Conservation (phyloP, 2,888 invertebrate genomes). For the Meiosimyza platycephala region DNA sequence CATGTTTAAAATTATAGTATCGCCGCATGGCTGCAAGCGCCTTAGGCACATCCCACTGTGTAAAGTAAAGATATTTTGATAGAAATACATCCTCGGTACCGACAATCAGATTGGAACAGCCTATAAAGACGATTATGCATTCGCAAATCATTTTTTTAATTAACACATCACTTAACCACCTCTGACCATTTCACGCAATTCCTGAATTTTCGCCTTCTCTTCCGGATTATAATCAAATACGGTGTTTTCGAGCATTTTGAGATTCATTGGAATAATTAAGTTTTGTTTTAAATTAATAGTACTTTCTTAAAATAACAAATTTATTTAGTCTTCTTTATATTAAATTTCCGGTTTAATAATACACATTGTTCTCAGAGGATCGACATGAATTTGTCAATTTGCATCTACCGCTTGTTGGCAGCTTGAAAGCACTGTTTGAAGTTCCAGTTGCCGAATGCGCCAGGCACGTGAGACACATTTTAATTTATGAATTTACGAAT, state of each 20-base stretch:
- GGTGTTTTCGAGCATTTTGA: conserved; percentile 45
- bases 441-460: conserved; percentile 6
- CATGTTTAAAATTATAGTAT: conserved; percentile 60
- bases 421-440: neutral
- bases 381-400: too few relatives aligned
- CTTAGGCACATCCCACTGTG: conserved; percentile 56
- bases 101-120: conserved; percentile 52
- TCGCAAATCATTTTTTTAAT: conserved; percentile 29
- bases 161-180: conserved; percentile 45
- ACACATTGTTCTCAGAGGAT: neutral
- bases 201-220: conserved; percentile 52
- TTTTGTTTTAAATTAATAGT: too few relatives aligned
- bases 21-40: conserved; percentile 55
- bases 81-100: conserved; percentile 58
- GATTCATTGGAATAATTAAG: too few relatives aligned
- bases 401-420: too few relatives aligned
- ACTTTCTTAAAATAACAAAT: too few relatives aligned
- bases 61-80: conserved; percentile 56
- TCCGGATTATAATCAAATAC: conserved; percentile 50
- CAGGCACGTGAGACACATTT: conserved; percentile 9
- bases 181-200: conserved; percentile 53
- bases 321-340: too few relatives aligned
- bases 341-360: too few relatives aligned
- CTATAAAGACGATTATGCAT: conserved; percentile 42
- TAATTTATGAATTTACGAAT: neutral